Evolutionary conservation across 92 coral and sea anemone genomes (phyloP), one percentile per base, ranked within the genome.

Genomic region (Parazoanthus atlanticus): DNA sequence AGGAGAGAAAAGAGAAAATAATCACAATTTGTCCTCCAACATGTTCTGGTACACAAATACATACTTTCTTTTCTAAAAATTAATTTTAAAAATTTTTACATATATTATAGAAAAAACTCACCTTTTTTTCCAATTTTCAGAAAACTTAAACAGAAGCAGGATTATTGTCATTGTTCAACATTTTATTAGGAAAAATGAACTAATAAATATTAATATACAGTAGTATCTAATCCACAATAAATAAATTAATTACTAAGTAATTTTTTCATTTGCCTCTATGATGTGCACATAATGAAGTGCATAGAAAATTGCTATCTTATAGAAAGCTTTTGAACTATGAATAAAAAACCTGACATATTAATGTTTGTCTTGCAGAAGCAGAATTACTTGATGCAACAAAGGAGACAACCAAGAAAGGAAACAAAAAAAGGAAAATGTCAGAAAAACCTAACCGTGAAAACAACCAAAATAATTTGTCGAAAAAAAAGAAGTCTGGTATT

Each of bases 11-110:
- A 33, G 19, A 78, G 34, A 89, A 86, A 81, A 78, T n/a, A 76
- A 86, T 81, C 41, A 75, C 64, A 38, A 67, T 74, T 47, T 89
- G 92, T 46, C 94, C 94, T 69, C 92, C 94, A 28, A 92, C 92
- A 30, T 92, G 94, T 70, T 71, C 94, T 30, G 94, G 94, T 92
- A 88, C 81, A 69, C 38, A 47, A 86, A 88, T 65, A 61, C 36
- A 43, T 46, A 38, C 47, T 74, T 32, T 16, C 26, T 34, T 74
- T 74, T 0, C 7, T 32, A 36, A 17, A 74, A 74, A 33, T 3
- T 36, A 34, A 74, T 74, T 32, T 9, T 31, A n/a, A 77, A 41
- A 77, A 1, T 3, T 77, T 76, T 77, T 43, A 77, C 64, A 77
- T 41, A 36, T 23, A 40, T 23, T 30, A 33, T 12, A 74, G 43